A percentile compares a stretch with the other conserved stretches of the same genome.
These are phyloP conservation scores for Neoscelio sp. DNA, from an alignment of 2,888 invertebrate genomes.

Conservation along the genomic window DNA sequence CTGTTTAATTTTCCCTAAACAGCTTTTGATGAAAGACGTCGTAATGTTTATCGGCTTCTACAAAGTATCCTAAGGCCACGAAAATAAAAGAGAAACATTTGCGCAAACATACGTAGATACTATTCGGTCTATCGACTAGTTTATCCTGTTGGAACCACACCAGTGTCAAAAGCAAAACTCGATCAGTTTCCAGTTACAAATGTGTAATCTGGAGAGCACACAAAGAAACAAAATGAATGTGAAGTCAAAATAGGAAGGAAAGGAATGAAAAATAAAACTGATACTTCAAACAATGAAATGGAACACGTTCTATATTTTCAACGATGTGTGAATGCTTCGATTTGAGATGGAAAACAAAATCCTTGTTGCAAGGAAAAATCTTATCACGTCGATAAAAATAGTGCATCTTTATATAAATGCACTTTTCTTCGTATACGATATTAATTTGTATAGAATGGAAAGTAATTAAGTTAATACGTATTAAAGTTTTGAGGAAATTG, in stretches of 20 bases:
- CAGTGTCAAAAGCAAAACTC: constrained; percentile 50
- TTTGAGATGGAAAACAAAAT: constrained; percentile 1
- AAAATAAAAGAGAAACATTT: constrained; percentile 38
- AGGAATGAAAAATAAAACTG: constrained; percentile 32
- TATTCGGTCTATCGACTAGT: constrained; percentile 28
- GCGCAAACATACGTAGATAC: constrained; percentile 38
- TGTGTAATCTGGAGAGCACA: constrained; percentile 45
- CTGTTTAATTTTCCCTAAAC: too few species aligned
- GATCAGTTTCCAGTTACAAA: constrained; percentile 52
- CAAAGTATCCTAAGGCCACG: constrained; percentile 9
- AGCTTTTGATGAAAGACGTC: not conserved
- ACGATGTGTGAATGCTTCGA: constrained; percentile 10
- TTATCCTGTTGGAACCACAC: constrained; percentile 45
- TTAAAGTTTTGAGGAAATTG: too few species aligned
- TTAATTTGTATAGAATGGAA: too few species aligned
- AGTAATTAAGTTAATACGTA: too few species aligned
- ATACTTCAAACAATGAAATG: constrained; percentile 17
- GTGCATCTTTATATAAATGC: too few species aligned
- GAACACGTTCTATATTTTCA: not conserved
- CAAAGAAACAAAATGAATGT: constrained; percentile 52
- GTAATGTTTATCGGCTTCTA: not conserved
- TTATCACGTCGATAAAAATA: too few species aligned
- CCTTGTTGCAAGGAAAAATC: not conserved
- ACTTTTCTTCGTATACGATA: too few species aligned
- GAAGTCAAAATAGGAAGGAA: constrained; percentile 51